Evolutionary conservation across 1,140 invertebrate genomes (phyloP), one percentile per base, ranked within the genome.

Genomic region (Mya arenaria): DNA sequence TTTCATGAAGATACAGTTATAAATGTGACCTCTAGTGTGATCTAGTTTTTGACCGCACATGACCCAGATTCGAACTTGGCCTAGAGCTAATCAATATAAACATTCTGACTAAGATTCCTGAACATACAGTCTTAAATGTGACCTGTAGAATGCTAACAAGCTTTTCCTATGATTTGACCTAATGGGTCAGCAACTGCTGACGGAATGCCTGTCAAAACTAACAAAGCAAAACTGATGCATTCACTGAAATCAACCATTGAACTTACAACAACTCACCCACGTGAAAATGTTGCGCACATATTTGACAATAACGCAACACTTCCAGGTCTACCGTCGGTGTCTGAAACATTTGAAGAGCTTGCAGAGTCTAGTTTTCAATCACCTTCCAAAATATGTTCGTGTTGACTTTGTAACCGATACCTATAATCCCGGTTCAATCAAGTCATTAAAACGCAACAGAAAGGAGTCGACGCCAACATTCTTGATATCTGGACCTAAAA

Each of bases 131-230:
- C n/a, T n/a, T n/a, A n/a, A n/a, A n/a, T n/a, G n/a, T n/a, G n/a
- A n/a, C n/a, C n/a, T n/a, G n/a, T n/a, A n/a, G n/a, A n/a, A n/a
- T n/a, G n/a, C n/a, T 48, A 8, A 32, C 79, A 1, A 37, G 30
- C 5, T 84, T 69, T 52, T 52, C 63, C 0, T n/a, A 62, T 17
- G 72, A 52, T 8, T 30, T 65, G 25, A 60, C 79, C 19, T 68
- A 65, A 25, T 71, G 74, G 68, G 4, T 68, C 4, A 6, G 75
- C 75, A 19, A 84, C 68, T 8, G 32, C 52, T 10, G 68, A 84
- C 65, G 82, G 82, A 4, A 32, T 80, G 2, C 75, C 75, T 3
- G 41, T 65, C 19, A 73, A 80, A 39, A 71, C 82, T 13, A 56
- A 83, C 39, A 71, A 78, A 37, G 34, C 82, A 4, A 83, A 69